Percentiles rank a stretch among this genome's conserved stretches.
These are phyloP conservation scores for Hiodon tergisus DNA, from an alignment of 2,113 vertebrate genomes.

Conservation along the genomic window DNA sequence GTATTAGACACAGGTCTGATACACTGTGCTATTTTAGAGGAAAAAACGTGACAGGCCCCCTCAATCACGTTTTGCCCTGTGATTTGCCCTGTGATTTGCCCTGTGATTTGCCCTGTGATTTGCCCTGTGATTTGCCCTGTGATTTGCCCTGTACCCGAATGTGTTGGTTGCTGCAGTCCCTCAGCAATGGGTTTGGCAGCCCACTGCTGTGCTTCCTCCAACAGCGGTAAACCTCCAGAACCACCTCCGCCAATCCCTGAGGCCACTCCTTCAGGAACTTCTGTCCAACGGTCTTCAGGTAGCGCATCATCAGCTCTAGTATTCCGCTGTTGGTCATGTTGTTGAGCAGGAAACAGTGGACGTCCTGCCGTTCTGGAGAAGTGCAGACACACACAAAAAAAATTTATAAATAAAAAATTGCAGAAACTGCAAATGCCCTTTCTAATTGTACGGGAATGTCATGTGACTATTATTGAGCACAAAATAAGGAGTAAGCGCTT, in stretches of 20 bases:
- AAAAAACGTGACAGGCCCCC: neutral
- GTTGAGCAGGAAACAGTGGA: conserved; percentile 79
- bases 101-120: conserved; percentile 24
- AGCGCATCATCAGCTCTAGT: conserved; percentile 88
- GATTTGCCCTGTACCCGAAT: conserved; percentile 67
- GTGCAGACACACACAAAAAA: neutral
- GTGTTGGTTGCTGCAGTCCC: conserved; percentile 82
- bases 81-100: conserved; percentile 31
- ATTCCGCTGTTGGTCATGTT: conserved; percentile 86
- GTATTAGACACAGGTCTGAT: neutral
- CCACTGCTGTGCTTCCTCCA: conserved; percentile 90
- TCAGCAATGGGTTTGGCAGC: conserved; percentile 83
- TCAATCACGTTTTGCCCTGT: neutral
- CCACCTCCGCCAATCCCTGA: conserved; percentile 72
- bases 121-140: conserved; percentile 21
- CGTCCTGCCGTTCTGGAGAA: conserved; percentile 78
- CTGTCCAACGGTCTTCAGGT: conserved; percentile 82
- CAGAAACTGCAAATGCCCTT: no score
- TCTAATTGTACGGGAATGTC: no score
- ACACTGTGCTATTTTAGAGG: no score
- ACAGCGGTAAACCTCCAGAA: conserved; percentile 76
- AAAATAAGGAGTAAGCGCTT: no score
- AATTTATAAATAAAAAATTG: neutral
- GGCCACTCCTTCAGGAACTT: conserved; percentile 87
- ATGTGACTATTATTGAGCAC: no score